A percentile compares a stretch with the other conserved stretches of the same genome.
Conservation (phyloP, 2,113 vertebrate species). For the Nesoenas mayeri region DNA sequence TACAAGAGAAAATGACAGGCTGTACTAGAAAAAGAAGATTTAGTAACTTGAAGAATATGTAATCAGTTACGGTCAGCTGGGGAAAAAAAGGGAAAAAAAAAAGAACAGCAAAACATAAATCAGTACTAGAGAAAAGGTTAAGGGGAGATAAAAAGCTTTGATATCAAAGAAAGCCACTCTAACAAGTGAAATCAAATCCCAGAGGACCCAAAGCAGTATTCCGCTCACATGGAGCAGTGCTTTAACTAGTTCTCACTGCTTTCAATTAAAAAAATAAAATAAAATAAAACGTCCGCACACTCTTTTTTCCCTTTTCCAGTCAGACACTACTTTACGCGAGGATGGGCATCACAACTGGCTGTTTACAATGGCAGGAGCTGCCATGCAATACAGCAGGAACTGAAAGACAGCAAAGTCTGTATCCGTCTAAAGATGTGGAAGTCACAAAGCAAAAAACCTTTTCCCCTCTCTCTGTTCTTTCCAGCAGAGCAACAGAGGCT, state of each 20-base stretch:
- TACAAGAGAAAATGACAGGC: not conserved
- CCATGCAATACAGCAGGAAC: rapidly evolving
- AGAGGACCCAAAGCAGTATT: not conserved
- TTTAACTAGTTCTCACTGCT: not conserved
- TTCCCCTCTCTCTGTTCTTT: not conserved
- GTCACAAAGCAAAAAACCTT: not conserved
- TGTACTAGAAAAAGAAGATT: not conserved
- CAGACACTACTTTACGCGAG: not conserved
- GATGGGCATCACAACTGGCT: not conserved
- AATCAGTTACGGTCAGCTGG: not conserved
- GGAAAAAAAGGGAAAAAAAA: not conserved
- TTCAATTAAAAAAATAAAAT: not conserved
- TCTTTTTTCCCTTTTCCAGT: not conserved
- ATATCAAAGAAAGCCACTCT: not conserved
- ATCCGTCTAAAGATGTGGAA: rapidly evolving
- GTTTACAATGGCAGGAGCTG: not conserved
- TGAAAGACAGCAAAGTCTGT: not conserved
- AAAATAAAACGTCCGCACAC: not conserved
- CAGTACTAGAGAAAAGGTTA: conserved; percentile 4
- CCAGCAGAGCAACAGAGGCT: not conserved
- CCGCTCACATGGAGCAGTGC: not conserved
- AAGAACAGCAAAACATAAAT: not conserved
- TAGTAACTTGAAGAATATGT: not conserved
- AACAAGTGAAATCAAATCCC: not conserved
- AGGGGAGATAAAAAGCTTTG: not conserved